Evolutionary conservation across 1,140 invertebrate species (phyloP), one percentile per base, ranked within the genome.

Genomic region (Stegodyphus mimosarum): DNA sequence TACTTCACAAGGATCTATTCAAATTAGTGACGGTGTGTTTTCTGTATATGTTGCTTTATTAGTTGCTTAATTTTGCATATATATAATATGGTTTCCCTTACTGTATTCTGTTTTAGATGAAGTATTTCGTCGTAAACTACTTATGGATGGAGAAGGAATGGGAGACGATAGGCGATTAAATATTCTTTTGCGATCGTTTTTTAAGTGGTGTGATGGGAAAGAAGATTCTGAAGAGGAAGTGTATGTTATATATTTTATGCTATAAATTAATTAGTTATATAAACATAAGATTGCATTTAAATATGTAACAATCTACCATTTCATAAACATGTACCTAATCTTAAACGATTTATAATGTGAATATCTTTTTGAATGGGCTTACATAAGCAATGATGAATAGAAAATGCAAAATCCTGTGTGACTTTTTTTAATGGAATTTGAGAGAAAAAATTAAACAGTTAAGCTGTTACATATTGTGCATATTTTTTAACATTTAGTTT

Each of bases 61-160:
- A 66, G 9, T 5, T 51, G 13, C 13, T 66, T 50, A 52, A 9
- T 18, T 60, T 6, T 66, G 33, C 72, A 6, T 3, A 33, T 33
- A 33, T 3, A 33, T n/a, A 3, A 33, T 33, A 33, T 33, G 3
- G 3, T 33, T 33, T 33, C 33, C 33, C 1, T 33, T 33, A 33
- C 3, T 1, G 3, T 33, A 33, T 33, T 33, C 33, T 33, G 33
- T 93, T 94, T 5, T 89, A 97, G 97, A 98, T 91, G 97, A 98
- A 90, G 95, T 99, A 70, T 98, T 98, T 86, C 94, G 95, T 87
- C 92, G 96, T 87, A 92, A 96, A 87, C 91, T 99, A 17, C 91
- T 98, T 10, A 97, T 98, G 89, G 97, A 99, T 91, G 97, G 97
- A 50, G 97, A 99, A 93, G 97, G 97, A 49, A 97, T 95, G 49